Base-by-base conservation (phyloP, 2,113 vertebrate genomes). In the Gavia stellata region DNA sequence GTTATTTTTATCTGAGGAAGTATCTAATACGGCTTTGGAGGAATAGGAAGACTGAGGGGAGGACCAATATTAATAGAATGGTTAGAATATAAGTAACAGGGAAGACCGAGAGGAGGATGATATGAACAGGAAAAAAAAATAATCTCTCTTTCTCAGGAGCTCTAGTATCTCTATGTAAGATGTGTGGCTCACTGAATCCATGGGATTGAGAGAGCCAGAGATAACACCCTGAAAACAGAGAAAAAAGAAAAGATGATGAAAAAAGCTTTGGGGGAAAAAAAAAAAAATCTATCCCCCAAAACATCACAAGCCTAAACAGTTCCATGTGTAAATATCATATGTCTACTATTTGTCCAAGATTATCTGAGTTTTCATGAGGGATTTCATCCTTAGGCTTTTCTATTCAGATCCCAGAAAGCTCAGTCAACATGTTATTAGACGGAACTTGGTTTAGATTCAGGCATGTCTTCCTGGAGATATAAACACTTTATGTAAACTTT, bases 91-190 rank as follows among this genome's bases (percentile, higher is more conserved):
- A 29, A 55, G 17, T 53, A 85, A 71, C 26, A 67, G 14, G 12
- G 17, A 79, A 87, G n/a, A 77, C 17, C 18, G 7, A 72, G 14
- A 6, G 36, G 21, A 81, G 15, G 19, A 78, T 55, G 61, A 38
- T 12, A 83, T 1, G 7, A 86, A 53, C 21, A 67, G 20, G 36
- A 68, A 38, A 29, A 6, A 3, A 0, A 3, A 6, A 3, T 0
- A 3, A 28, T 31, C 14, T 79, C 47, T n/a, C 17, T 78, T 86
- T 93, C 72, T 63, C 28, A 86, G 28, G 42, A 71, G 25, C 34
- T 70, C 36, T 38, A 52, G 14, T 9, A 61, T 56, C n/a, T 61
- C 7, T 61, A 29, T 74, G 29, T 34, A 56, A 85, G 28, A 42
- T 38, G 15, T 2, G 2, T 45, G 62, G 44, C 14, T 90, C 23